Percentiles rank a stretch among this genome's conserved stretches.
Evolutionary conservation across 2,888 invertebrate species (phyloP).

Genomic region (Oegoconia quadripuncta): DNA sequence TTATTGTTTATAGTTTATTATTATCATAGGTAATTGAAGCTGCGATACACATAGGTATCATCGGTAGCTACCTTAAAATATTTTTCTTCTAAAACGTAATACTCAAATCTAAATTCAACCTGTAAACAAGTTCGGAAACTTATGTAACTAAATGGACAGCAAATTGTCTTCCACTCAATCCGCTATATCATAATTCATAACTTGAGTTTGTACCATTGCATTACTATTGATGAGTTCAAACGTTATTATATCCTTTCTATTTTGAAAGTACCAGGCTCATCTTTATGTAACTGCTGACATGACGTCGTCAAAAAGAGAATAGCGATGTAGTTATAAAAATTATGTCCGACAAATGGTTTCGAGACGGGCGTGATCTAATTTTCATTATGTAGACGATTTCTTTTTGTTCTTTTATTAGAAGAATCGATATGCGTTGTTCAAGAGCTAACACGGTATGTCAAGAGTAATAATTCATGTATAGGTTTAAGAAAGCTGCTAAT

Average conservation of each 20-base stretch:
- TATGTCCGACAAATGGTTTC: slow-evolving; percentile 19
- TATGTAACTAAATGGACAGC: too few species aligned
- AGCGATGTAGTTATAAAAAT: slow-evolving; percentile 19
- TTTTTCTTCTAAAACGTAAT: too few species aligned
- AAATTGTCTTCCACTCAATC: neutral
- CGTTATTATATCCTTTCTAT: slow-evolving; percentile 38
- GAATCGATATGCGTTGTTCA: slow-evolving; percentile 15
- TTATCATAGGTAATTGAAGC: too few species aligned
- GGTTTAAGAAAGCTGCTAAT: too few species aligned
- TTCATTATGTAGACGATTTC: slow-evolving; percentile 12
- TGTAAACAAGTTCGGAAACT: too few species aligned
- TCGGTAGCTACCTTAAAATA: too few species aligned
- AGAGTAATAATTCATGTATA: too few species aligned
- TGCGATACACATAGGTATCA: too few species aligned
- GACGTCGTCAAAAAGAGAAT: slow-evolving; percentile 19
- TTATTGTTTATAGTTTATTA: too few species aligned
- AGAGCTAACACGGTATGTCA: too few species aligned
- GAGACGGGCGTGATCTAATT: slow-evolving; percentile 18
- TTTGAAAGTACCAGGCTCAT: slow-evolving; percentile 35
- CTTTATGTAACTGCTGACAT: slow-evolving; percentile 35
- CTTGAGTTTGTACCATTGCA: slow-evolving; percentile 15
- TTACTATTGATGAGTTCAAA: slow-evolving; percentile 29
- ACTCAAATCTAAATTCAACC: too few species aligned
- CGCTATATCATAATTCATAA: neutral
- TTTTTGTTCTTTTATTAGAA: slow-evolving; percentile 15